phyloP scores from a whole-genome alignment of 2,888 invertebrate species.

The Drosophila vallismaia region DNA sequence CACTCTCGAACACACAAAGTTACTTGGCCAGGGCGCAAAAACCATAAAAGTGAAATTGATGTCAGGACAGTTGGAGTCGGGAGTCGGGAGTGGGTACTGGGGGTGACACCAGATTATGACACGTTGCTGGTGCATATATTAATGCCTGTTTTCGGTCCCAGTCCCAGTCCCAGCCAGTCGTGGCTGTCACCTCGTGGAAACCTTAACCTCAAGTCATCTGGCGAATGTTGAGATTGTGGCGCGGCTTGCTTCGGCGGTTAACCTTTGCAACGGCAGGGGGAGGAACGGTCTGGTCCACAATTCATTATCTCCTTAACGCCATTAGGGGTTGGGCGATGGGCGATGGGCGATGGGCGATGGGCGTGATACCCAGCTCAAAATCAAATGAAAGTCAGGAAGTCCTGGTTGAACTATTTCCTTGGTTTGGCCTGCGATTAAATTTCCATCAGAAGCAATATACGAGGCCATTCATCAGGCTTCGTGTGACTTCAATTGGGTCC shows the following conservation, averaged over 20 bases:
- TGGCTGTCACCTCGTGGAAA: slow-evolving; percentile 26
- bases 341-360: too few relatives aligned
- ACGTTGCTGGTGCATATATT: slow-evolving; percentile 41
- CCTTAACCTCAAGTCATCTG: slow-evolving; percentile 39
- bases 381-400: background rate
- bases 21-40: slow-evolving; percentile 31
- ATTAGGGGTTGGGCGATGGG: background rate
- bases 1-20: slow-evolving; percentile 14
- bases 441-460: slow-evolving; percentile 9
- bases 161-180: background rate
- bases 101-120: slow-evolving; percentile 28
- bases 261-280: background rate
- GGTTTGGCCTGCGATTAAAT: slow-evolving; percentile 9
- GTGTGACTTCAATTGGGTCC: slow-evolving; percentile 15
- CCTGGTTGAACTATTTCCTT: too few relatives aligned
- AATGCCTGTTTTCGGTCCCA: slow-evolving; percentile 20
- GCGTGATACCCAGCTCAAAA: background rate
- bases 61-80: slow-evolving; percentile 12
- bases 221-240: slow-evolving; percentile 31
- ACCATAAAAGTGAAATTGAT: slow-evolving; percentile 53
- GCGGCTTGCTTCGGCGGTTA: slow-evolving; percentile 19
- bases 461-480: slow-evolving; percentile 16
- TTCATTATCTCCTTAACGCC: slow-evolving; percentile 10
- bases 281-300: slow-evolving; percentile 6
- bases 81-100: background rate